phyloP scores from a whole-genome alignment of 2,888 invertebrate genomes.

The Drosophila neotestacea region DNA sequence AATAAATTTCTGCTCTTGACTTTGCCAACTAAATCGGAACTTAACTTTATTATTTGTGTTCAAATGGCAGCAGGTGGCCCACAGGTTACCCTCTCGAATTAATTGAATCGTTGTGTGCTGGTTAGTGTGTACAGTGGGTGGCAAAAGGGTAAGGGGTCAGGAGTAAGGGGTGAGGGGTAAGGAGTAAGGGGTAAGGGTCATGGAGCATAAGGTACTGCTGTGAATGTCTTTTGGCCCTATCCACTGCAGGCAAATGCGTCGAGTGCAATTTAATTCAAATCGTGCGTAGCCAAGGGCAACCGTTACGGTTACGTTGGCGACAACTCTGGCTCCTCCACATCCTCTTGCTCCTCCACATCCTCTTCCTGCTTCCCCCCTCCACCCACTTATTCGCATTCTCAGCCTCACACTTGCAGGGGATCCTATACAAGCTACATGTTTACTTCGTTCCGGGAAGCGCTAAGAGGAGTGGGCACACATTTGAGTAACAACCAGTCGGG shows the following conservation, averaged over 20 bases:
- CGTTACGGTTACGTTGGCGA: slow-evolving; percentile 38
- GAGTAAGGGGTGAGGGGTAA: background rate
- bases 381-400: slow-evolving; percentile 1
- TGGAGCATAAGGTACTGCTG: background rate
- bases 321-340: slow-evolving; percentile 14
- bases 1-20: slow-evolving; percentile 33
- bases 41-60: slow-evolving; percentile 46
- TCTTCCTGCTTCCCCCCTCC: background rate
- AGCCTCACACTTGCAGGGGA: slow-evolving; percentile 6
- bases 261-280: slow-evolving; percentile 80
- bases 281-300: slow-evolving; percentile 77
- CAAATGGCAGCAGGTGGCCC: slow-evolving; percentile 37
- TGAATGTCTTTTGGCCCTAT: slow-evolving; percentile 22
- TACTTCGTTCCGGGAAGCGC: background rate
- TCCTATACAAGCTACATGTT: background rate
- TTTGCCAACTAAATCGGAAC: slow-evolving; percentile 33
- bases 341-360: slow-evolving; percentile 13
- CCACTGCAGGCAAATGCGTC: slow-evolving; percentile 62
- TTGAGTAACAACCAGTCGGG: slow-evolving; percentile 41
- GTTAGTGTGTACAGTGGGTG: background rate
- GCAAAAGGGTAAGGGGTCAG: background rate
- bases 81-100: slow-evolving; percentile 29
- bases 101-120: slow-evolving; percentile 47
- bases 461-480: slow-evolving; percentile 14
- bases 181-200: background rate